Evolutionary conservation across 2,113 vertebrate species (phyloP), one percentile per base, ranked within the genome.

Genomic region (Limnothrissa miodon): DNA sequence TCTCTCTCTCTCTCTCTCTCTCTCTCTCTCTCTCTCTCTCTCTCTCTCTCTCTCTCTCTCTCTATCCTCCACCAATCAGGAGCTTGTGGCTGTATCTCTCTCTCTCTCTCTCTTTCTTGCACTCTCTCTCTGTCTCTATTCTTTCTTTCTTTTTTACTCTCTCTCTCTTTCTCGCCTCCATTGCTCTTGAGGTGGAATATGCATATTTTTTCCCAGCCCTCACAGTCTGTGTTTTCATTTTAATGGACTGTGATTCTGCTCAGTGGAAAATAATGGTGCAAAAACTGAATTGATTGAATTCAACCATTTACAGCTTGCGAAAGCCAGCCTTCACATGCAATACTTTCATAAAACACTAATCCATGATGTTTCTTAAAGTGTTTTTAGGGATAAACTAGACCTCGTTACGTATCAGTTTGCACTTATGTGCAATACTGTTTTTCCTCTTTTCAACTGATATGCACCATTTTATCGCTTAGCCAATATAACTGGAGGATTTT

Each of bases 371-470:
- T 74, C 15, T 15, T 74, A 17, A 56, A 74, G 66, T 74, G 66
- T 74, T 74, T 15, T 74, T 15, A 74, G 66, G 66, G 66, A 74
- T 74, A 74, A 74, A 74, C 66, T 19, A 74, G 66, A 39, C 25
- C 66, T 74, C 13, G 29, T 74, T 74, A 74, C 29, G 36, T 74
- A 74, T 74, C 66, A 74, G 66, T 74, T 74, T 74, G 66, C 66
- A 13, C 66, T 74, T 33, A 36, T 74, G 33, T 36, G 17, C 66
- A 11, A 36, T 74, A 33, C 29, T 29, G 0, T 74, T 33, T 74
- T 45, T 79, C 62, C 81, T 78, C 81, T 33, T 9, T 51, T 51
- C 7, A 25, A 82, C 79, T 83, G 84, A 84, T 81, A 45, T 56
- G 51, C 36, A 29, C 21, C 33, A 78, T 53, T 62, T 62, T 62